A percentile compares a stretch with the other conserved stretches of the same genome.
Conservation (phyloP, 1,140 invertebrate genomes). For the Nymphalis io region DNA sequence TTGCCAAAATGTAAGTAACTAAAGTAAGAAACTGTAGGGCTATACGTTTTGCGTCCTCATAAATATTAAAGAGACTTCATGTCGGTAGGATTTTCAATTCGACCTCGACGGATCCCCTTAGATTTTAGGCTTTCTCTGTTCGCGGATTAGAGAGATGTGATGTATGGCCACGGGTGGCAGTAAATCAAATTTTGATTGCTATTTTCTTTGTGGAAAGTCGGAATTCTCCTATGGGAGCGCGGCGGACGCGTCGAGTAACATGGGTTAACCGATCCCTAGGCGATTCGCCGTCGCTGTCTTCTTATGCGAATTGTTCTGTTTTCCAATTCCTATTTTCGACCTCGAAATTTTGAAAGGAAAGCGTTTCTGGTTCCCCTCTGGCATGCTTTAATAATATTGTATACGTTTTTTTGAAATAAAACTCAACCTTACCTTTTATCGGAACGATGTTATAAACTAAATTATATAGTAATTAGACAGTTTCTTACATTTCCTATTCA, state of each 20-base stretch:
- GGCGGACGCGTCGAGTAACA: constrained; percentile 54
- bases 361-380: not conserved
- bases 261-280: constrained; percentile 75
- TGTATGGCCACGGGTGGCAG: constrained; percentile 77
- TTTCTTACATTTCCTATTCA: too few species aligned
- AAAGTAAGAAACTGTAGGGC: not conserved
- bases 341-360: constrained; percentile 18
- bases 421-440: too few species aligned
- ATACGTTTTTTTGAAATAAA: too few species aligned
- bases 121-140: constrained; percentile 69
- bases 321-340: constrained; percentile 36
- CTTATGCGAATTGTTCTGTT: constrained; percentile 59
- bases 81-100: constrained; percentile 73
- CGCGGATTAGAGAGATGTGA: constrained; percentile 74
- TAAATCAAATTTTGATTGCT: constrained; percentile 81
- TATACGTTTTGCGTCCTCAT: constrained; percentile 57
- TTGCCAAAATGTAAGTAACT: not conserved
- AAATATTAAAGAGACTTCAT: constrained; percentile 69
- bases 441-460: too few species aligned
- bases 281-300: constrained; percentile 47
- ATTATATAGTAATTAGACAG: too few species aligned
- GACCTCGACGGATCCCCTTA: constrained; percentile 65
- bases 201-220: constrained; percentile 78
- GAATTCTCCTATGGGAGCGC: constrained; percentile 61
- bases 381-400: not conserved